Evolutionary conservation across 2,113 vertebrate species (phyloP).

Genomic region (Chloebia gouldiae): DNA sequence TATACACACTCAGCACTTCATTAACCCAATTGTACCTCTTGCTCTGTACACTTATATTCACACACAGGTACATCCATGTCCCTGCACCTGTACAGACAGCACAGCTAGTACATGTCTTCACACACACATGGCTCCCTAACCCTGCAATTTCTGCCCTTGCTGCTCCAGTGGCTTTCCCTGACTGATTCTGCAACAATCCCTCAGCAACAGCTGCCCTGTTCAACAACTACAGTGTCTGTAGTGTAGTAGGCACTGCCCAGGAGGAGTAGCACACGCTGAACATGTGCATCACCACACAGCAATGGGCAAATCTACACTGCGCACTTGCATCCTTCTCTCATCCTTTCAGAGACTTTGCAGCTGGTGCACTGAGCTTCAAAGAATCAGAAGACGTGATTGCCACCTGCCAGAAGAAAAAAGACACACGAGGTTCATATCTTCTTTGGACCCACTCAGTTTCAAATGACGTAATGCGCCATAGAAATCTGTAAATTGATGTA

Average conservation of each 20-base stretch:
- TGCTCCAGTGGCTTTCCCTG: rapidly evolving
- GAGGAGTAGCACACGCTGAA: rapidly evolving
- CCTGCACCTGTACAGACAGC: not conserved
- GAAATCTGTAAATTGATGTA: rapidly evolving
- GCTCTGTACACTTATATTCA: rapidly evolving
- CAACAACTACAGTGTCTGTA: not conserved
- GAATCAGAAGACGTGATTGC: not conserved
- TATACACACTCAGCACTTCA: rapidly evolving
- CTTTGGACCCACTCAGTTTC: not conserved
- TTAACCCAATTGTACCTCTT: rapidly evolving
- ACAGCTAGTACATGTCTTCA: rapidly evolving
- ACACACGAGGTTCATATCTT: not conserved
- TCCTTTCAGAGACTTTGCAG: not conserved
- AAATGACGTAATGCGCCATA: rapidly evolving
- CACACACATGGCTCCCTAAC: rapidly evolving
- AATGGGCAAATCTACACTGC: not conserved
- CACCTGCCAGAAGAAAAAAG: not conserved
- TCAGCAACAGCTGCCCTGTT: not conserved
- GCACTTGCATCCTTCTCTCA: not conserved
- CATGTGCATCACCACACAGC: not conserved
- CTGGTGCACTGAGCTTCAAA: not conserved
- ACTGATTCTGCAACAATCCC: not conserved
- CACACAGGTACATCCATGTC: not conserved
- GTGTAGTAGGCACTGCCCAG: not conserved
- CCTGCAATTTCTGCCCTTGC: not conserved